A percentile compares a stretch with the other conserved stretches of the same genome.
Evolutionary conservation across 1,140 invertebrate species (phyloP).

Genomic region (Melanaphis sacchari): DNA sequence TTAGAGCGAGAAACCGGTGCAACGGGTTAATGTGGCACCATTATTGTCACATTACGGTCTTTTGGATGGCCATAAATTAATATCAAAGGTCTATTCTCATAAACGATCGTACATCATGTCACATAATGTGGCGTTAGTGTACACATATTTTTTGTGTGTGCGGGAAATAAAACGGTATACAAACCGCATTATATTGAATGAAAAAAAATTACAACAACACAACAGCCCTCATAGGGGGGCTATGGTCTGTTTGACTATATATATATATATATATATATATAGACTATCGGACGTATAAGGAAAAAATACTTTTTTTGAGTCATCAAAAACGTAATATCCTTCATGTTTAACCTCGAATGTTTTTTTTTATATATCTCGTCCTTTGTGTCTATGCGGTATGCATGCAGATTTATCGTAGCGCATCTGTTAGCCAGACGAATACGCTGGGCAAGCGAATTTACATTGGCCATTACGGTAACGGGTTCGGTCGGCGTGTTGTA

Average conservation of each 20-base stretch:
- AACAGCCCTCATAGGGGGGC: background rate
- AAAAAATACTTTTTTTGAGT: constrained; percentile 16
- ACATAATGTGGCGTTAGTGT: background rate
- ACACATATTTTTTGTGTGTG: background rate
- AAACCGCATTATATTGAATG: constrained; percentile 26
- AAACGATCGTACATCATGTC: constrained; percentile 3
- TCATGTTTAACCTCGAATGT: constrained; percentile 3
- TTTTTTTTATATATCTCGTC: background rate
- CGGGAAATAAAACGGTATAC: constrained; percentile 4
- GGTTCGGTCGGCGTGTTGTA: background rate
- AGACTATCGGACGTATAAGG: too few relatives aligned
- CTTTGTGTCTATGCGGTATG: background rate
- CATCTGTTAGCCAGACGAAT: constrained; percentile 34
- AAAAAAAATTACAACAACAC: background rate
- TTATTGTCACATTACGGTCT: background rate
- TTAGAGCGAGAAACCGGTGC: background rate
- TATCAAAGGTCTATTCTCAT: constrained; percentile 26
- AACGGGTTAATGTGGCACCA: constrained; percentile 18
- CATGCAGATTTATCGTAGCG: constrained; percentile 3
- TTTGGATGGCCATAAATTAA: background rate
- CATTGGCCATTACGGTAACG: constrained; percentile 37
- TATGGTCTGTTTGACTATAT: too few relatives aligned
- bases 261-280: too few relatives aligned
- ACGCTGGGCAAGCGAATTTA: background rate
- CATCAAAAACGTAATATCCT: constrained; percentile 33